Evolutionary conservation across 2,113 vertebrate species (phyloP).

Genomic region (Rhinolophus ferrumequinum): DNA sequence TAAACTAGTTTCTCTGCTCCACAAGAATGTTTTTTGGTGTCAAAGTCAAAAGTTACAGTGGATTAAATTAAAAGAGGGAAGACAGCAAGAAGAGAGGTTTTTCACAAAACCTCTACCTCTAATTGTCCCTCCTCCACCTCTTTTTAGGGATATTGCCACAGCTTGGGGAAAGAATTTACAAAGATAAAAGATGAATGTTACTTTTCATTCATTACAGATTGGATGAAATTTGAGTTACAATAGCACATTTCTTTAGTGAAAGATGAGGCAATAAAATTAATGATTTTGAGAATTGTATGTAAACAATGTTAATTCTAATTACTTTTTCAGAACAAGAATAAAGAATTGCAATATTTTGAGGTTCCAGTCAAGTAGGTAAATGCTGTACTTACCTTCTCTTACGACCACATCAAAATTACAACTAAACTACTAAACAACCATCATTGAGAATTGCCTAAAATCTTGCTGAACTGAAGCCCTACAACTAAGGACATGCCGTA

Average conservation of each 20-base stretch:
- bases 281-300: neutral
- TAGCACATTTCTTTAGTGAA: neutral
- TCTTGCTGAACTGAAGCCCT: no score
- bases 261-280: neutral
- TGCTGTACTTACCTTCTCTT: no score
- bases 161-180: neutral
- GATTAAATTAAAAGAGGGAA: neutral
- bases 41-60: neutral
- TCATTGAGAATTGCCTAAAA: no score
- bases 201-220: neutral
- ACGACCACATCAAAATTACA: no score
- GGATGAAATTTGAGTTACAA: neutral
- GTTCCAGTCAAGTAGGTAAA: no score
- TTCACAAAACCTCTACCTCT: neutral
- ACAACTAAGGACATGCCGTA: no score
- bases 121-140: neutral
- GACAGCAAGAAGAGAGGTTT: neutral
- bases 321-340: neutral
- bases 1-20: neutral
- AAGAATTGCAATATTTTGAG: neutral
- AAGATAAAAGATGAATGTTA: neutral
- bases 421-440: no score
- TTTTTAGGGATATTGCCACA: neutral
- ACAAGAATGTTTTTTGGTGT: neutral
- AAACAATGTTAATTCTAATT: conserved; percentile 20